Conservation (phyloP, 2,113 vertebrate species). For the Cichladusa arquata region DNA sequence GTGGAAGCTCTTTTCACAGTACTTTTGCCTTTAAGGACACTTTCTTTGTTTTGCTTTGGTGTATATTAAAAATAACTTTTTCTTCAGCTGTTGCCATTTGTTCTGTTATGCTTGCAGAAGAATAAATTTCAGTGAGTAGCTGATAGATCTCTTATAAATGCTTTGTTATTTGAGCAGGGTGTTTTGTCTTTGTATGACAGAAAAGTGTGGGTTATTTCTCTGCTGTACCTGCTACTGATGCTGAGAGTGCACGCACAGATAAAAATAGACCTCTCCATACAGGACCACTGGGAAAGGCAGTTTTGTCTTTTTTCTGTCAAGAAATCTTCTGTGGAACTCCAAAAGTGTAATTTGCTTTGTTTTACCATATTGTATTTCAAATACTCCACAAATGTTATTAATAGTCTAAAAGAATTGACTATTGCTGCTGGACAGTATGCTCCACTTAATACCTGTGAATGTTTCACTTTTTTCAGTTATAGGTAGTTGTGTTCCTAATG, state of each 20-base stretch:
- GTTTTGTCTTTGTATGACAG: background rate
- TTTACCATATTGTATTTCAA: constrained; percentile 36
- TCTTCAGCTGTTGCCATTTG: background rate
- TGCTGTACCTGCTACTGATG: background rate
- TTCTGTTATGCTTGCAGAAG: background rate
- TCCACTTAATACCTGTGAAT: constrained; percentile 43
- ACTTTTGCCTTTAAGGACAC: background rate
- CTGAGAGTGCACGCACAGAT: background rate
- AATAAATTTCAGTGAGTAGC: background rate
- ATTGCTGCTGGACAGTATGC: constrained; percentile 61
- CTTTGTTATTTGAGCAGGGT: background rate
- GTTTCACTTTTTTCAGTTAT: background rate
- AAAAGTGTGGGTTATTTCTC: background rate
- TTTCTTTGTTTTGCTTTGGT: background rate
- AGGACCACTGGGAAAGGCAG: constrained; percentile 16
- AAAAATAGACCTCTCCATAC: background rate
- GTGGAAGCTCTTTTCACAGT: background rate
- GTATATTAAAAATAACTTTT: background rate
- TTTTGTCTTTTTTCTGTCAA: background rate
- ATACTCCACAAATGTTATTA: background rate
- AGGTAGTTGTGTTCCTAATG: background rate
- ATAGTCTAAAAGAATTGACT: background rate
- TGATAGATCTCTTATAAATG: background rate
- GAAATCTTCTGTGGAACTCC: constrained; percentile 17
- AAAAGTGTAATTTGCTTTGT: constrained; percentile 9